Evolutionary conservation across 1,140 invertebrate genomes (phyloP), one percentile per base, ranked within the genome.

Genomic region (Brachionus manjavacas): DNA sequence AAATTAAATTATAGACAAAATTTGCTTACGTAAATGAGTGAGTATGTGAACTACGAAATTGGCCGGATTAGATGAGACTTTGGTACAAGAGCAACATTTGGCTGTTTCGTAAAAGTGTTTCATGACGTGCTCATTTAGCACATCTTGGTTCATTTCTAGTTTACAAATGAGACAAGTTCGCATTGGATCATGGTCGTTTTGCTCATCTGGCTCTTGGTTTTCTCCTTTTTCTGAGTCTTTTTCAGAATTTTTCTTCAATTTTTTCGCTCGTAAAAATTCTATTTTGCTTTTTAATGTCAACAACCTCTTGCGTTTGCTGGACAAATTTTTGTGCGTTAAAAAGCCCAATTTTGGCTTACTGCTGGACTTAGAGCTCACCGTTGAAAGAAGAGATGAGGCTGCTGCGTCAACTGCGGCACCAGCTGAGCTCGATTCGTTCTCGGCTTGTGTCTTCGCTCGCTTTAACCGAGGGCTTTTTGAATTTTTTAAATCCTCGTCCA

Each of bases 81-180:
- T 81, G 4, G n/a, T n/a, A 28, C 79, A 81, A 31, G 31, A 43
- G 14, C 20, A 68, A 43, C 79, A 81, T 68, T 81, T 60, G 2
- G 79, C n/a, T 9, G 35, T 20, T 23, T 81, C 35, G 35, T 81
- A 68, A 81, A 81, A 81, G 39, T 81, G 79, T n/a, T 81, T 68
- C 52, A 41, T 43, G 9, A 64, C 16, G 25, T 81, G 79, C 6
- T 81, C 79, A 39, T 64, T 81, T 16, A 81, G 31, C 12, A 41
- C 20, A 46, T 81, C 79, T 28, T 81, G 79, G 23, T 81, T 12
- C 49, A 81, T 43, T 35, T 31, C 28, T 46, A 9, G 4, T 23
- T 64, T 64, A 43, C 79, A 81, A 43, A 68, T 68, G 20, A 64
- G 23, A 28, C 79, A 81, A 23, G n/a, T 43, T 20, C 79, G 7